Conservation (phyloP, 2,888 invertebrate genomes). For the Synergus gifuensis region DNA sequence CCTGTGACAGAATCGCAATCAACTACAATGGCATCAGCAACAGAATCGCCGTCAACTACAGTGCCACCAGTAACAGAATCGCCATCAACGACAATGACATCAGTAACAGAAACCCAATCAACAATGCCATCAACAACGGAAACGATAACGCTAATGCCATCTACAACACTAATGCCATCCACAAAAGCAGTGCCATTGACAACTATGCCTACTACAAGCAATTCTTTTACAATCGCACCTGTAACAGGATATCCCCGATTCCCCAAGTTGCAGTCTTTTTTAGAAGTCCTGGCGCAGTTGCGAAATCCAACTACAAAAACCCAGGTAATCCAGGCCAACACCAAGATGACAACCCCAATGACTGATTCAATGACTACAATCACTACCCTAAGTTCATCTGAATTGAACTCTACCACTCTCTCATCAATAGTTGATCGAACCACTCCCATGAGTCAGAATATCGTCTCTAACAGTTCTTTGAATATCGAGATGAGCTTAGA, state of each 20-base stretch:
- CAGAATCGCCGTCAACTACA: background rate
- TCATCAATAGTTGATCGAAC: constrained; percentile 3
- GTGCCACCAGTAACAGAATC: background rate
- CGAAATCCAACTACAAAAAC: constrained; percentile 42
- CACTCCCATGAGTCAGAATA: background rate
- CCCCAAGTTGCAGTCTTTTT: constrained; percentile 25
- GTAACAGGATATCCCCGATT: constrained; percentile 6
- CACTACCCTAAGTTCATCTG: background rate
- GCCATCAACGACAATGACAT: background rate
- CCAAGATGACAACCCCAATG: constrained; percentile 7
- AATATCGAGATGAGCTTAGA: background rate
- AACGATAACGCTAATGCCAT: background rate
- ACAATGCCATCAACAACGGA: constrained; percentile 44
- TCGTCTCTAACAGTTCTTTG: background rate
- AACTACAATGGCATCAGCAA: constrained; percentile 41
- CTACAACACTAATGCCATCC: background rate
- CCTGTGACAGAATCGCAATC: constrained; percentile 4
- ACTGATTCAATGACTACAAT: constrained; percentile 1
- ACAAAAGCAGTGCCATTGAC: constrained; percentile 37
- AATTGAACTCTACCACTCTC: background rate
- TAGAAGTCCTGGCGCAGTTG: constrained; percentile 47
- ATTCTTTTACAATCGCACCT: background rate
- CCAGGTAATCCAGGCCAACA: constrained; percentile 47
- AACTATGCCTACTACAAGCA: background rate
- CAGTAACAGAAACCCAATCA: background rate